phyloP scores from a whole-genome alignment of 2,888 invertebrate species.

The Mantis religiosa region DNA sequence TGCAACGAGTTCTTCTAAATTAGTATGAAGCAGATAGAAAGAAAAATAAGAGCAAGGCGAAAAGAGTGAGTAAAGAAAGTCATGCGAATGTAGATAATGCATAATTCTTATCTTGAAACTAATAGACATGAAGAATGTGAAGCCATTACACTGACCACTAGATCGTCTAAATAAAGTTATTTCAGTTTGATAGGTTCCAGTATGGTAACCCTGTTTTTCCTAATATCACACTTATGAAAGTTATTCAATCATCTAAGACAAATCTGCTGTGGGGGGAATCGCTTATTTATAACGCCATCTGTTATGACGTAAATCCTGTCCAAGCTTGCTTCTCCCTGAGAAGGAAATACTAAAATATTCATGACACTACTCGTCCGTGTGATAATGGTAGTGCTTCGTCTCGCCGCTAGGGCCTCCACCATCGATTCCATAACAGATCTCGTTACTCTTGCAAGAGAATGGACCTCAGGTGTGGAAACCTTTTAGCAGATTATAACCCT shows the following conservation, averaged over 20 bases:
- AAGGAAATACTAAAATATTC: background rate
- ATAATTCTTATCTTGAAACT: too few relatives aligned
- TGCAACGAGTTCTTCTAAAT: too few relatives aligned
- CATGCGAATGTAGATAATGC: too few relatives aligned
- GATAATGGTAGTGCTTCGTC: background rate
- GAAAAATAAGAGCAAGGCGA: too few relatives aligned
- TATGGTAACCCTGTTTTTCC: too few relatives aligned
- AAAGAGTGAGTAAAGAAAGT: too few relatives aligned
- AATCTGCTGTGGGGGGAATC: background rate
- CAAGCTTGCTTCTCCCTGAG: background rate
- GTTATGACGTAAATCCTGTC: background rate
- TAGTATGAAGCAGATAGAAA: too few relatives aligned
- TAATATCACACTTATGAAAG: too few relatives aligned
- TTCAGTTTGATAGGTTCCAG: too few relatives aligned
- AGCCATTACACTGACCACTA: too few relatives aligned
- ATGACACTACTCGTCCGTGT: background rate
- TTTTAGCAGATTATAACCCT: conserved; percentile 11
- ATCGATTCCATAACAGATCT: background rate
- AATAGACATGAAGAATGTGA: too few relatives aligned
- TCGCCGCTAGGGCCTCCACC: background rate
- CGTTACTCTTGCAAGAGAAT: background rate
- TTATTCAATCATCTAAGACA: background rate
- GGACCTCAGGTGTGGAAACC: conserved; percentile 11
- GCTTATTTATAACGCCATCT: background rate
- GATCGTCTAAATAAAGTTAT: too few relatives aligned